A percentile compares a stretch with the other conserved stretches of the same genome.
Conservation (phyloP, 2,113 vertebrate species). For the Erythrocercus mccallii region DNA sequence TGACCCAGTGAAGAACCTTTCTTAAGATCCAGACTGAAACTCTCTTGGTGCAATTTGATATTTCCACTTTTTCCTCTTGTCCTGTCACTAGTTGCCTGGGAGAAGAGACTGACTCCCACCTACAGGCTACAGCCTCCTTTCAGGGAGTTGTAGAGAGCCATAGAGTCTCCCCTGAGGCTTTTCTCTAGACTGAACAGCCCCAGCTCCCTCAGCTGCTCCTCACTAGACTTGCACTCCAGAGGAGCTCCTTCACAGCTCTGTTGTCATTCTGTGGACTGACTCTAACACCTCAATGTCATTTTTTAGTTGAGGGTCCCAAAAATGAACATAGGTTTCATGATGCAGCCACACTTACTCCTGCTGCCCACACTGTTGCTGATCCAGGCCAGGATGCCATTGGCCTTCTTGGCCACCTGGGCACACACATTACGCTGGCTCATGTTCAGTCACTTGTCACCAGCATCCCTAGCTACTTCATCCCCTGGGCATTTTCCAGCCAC, state of each 20-base stretch:
- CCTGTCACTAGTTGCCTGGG: not conserved
- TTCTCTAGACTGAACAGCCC: not conserved
- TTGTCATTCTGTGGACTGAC: not conserved
- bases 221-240: not conserved
- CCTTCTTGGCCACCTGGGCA: not conserved
- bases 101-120: not conserved
- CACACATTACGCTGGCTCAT: not conserved
- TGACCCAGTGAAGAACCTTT: not conserved
- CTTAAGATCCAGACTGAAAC: not conserved
- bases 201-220: not conserved
- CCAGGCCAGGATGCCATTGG: not conserved
- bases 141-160: not conserved
- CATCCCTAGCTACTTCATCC: not conserved
- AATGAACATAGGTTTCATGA: not conserved
- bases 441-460: not conserved
- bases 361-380: not conserved
- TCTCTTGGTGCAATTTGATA: not conserved
- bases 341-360: accelerated
- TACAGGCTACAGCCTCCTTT: not conserved
- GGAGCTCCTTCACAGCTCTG: not conserved
- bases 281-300: not conserved
- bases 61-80: not conserved
- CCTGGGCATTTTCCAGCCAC: not conserved
- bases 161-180: not conserved
- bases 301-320: not conserved